Evolutionary conservation across 1,140 invertebrate species (phyloP).

Genomic region (Tetramorium parvispinum): DNA sequence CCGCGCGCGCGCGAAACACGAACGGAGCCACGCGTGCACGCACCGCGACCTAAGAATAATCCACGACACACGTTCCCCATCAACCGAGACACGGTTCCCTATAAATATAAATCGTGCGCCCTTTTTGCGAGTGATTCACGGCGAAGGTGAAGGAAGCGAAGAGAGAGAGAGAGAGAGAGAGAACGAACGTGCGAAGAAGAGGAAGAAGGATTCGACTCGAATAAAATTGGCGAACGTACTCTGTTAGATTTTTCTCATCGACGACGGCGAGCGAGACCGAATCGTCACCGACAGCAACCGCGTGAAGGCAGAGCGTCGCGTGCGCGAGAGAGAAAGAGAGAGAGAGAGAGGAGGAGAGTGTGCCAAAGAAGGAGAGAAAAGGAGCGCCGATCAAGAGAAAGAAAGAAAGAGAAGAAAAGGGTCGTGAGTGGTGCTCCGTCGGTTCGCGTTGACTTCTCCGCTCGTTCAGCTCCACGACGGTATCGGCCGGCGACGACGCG

Average conservation of each 20-base stretch:
- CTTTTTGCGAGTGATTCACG: conserved; percentile 48
- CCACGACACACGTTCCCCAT: conserved; percentile 33
- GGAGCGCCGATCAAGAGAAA: conserved; percentile 12
- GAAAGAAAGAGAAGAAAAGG: not conserved
- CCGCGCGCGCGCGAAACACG: conserved; percentile 15
- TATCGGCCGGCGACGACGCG: conserved; percentile 20
- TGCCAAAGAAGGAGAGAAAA: conserved; percentile 35
- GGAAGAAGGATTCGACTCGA: not conserved
- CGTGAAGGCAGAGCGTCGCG: not conserved
- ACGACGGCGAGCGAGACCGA: not conserved
- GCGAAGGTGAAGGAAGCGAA: conserved; percentile 32
- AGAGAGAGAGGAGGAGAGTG: not conserved
- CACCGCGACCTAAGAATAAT: conserved; percentile 58
- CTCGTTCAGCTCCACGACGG: not conserved
- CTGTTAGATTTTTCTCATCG: conserved; percentile 8
- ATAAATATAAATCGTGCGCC: conserved; percentile 58
- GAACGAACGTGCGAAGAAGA: not conserved
- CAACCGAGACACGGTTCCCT: conserved; percentile 41
- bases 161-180: not conserved
- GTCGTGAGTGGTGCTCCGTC: conserved; percentile 33
- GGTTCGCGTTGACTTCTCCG: not conserved
- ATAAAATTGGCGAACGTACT: not conserved
- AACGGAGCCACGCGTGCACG: conserved; percentile 14
- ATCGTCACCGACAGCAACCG: conserved; percentile 8
- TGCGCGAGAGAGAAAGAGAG: too few species aligned